Percentiles rank a stretch among this genome's conserved stretches.
Evolutionary conservation across 23 tunicate species (phyloP).

Genomic region (Aplidium turbinatum): DNA sequence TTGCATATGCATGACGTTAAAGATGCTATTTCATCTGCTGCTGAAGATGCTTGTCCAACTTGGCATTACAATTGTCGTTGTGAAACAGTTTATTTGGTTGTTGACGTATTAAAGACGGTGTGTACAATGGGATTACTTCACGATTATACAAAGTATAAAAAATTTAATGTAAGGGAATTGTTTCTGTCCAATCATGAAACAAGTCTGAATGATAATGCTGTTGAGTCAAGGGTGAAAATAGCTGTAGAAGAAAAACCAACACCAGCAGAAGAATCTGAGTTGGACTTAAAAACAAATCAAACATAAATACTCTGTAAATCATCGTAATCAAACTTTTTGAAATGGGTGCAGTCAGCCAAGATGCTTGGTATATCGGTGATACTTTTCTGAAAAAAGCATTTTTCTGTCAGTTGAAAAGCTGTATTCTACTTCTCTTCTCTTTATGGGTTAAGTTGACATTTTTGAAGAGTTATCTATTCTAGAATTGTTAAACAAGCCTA

Average conservation of each 20-base stretch:
- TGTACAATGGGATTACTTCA: constrained; percentile 52
- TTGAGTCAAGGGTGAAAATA: too few relatives aligned
- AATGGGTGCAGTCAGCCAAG: neutral
- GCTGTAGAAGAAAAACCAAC: neutral
- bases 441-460: too few relatives aligned
- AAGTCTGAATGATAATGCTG: neutral
- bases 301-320: neutral
- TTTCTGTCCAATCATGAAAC: neutral
- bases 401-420: too few relatives aligned
- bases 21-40: constrained; percentile 35
- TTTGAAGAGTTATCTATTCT: too few relatives aligned
- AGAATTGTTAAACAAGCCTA: too few relatives aligned
- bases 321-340: neutral
- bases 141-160: constrained; percentile 49
- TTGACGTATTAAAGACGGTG: constrained; percentile 58
- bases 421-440: too few relatives aligned
- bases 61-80: constrained; percentile 82
- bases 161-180: constrained; percentile 65
- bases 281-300: neutral
- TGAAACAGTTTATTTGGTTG: constrained; percentile 24
- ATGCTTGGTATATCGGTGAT: too few relatives aligned
- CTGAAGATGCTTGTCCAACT: constrained; percentile 1
- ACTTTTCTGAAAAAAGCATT: too few relatives aligned
- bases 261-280: neutral
- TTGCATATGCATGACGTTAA: constrained; percentile 33